Evolutionary conservation across 1,140 invertebrate species (phyloP).

Genomic region (Drosophila melanica): DNA sequence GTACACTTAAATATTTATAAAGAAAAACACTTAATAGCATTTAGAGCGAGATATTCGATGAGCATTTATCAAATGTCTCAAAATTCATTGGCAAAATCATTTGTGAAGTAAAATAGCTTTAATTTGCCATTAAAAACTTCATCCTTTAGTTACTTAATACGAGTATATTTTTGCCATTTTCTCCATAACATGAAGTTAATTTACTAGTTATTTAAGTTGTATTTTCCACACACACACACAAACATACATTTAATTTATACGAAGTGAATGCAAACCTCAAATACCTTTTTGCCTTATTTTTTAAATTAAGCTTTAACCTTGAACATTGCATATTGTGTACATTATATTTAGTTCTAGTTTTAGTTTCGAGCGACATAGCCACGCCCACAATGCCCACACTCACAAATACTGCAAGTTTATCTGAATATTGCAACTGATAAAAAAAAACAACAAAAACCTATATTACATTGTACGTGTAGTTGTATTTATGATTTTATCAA

Average conservation of each 20-base stretch:
- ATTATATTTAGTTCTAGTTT: conserved; percentile 66
- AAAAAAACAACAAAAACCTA: conserved; percentile 25
- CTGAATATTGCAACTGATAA: conserved; percentile 45
- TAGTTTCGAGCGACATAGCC: conserved; percentile 55
- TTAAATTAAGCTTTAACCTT: conserved; percentile 70
- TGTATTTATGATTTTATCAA: conserved; percentile 76
- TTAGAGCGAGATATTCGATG: conserved; percentile 25
- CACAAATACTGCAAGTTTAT: conserved; percentile 32
- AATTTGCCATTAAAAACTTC: conserved; percentile 75
- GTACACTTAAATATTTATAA: conserved; percentile 45
- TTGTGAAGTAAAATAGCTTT: conserved; percentile 78
- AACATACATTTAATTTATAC: conserved; percentile 37
- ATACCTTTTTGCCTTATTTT: conserved; percentile 76
- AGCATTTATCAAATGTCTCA: conserved; percentile 64
- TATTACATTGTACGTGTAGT: conserved; percentile 66
- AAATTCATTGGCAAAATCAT: conserved; percentile 45
- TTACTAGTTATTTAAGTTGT: conserved; percentile 48
- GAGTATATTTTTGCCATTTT: conserved; percentile 70
- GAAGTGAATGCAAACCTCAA: conserved; percentile 59
- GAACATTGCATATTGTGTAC: conserved; percentile 32
- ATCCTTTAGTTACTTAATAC: conserved; percentile 54
- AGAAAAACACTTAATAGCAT: conserved; percentile 39
- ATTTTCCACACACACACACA: conserved; percentile 20
- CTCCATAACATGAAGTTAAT: conserved; percentile 39
- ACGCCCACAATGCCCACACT: conserved; percentile 58